Percentiles rank a stretch among this genome's conserved stretches.
Evolutionary conservation across 1,140 invertebrate species (phyloP).

Genomic region (Aphidius ervi): DNA sequence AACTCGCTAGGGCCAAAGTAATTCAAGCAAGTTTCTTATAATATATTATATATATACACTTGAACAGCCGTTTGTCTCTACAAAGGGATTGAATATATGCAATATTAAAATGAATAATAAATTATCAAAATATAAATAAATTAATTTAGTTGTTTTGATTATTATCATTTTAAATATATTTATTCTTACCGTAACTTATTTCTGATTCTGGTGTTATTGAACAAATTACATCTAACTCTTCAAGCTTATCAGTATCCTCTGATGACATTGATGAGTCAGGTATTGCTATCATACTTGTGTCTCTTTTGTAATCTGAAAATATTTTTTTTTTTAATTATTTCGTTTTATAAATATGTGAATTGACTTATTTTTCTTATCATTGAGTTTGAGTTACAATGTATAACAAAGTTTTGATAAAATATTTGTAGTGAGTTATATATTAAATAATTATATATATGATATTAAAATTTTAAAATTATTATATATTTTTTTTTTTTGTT

Average conservation of each 20-base stretch:
- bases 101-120: background rate
- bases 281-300: constrained; percentile 33
- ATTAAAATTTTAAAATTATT: too few species aligned
- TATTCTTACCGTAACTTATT: constrained; percentile 40
- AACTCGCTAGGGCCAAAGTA: constrained; percentile 31
- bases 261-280: constrained; percentile 43
- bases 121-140: background rate
- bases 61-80: constrained; percentile 5
- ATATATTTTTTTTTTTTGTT: too few species aligned
- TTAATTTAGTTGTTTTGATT: background rate
- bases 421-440: too few species aligned
- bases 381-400: too few species aligned
- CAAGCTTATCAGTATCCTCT: constrained; percentile 38
- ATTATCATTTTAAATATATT: constrained; percentile 5
- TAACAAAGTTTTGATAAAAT: too few species aligned
- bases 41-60: constrained; percentile 9
- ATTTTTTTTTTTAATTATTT: background rate
- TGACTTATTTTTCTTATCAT: background rate
- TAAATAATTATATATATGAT: too few species aligned
- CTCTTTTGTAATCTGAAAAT: constrained; percentile 32
- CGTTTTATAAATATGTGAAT: too few species aligned
- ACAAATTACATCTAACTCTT: constrained; percentile 37
- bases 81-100: constrained; percentile 6
- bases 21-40: constrained; percentile 16
- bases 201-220: constrained; percentile 41